Evolutionary conservation across 2,888 invertebrate species (phyloP), one percentile per base, ranked within the genome.

Genomic region (Altica lythri): DNA sequence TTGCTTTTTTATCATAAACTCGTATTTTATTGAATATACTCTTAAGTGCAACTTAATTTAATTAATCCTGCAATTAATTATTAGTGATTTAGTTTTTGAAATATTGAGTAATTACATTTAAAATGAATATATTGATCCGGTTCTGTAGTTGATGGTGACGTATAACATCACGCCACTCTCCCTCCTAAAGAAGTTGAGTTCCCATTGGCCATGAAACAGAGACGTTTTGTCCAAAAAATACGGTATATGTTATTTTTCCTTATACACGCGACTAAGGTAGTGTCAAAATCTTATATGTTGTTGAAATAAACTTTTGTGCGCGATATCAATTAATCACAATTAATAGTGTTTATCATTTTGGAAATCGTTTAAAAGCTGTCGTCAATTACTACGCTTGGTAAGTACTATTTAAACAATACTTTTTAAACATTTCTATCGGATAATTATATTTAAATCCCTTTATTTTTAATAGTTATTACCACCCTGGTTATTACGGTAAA

Each of bases 151-250:
- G 61, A 53, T 56, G 58, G 58, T 67, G 67, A 67, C 67, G 67
- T 66, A 65, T 48, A 61, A 64, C 59, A 66, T 67, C 67, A 67
- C 65, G 67, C 67, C 67, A 67, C 67, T 64, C 59, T 66, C 65
- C 64, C 63, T 57, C 59, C 64, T 55, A 57, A 57, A 50, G 51
- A 53, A 25, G 37, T 40, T 35, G 14, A 44, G 9, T 35, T 53
- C 46, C 59, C 57, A 65, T 66, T 64, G 65, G 65, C 18, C 32
- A 29, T 30, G 50, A 51, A 42, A 55, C 40, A 47, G 32, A 55
- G 53, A 50, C 51, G 49, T 49, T 44, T 55, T 59, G 62, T 63
- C 67, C 68, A 68, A 67, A 68, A n/a, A 66, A 67, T 67, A 65
- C 63, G 56, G 64, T 57, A 60, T 56, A 62, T 58, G 61, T 63